Evolutionary conservation across 1,140 invertebrate species (phyloP).

Genomic region (Thalassaphorura encarpata): DNA sequence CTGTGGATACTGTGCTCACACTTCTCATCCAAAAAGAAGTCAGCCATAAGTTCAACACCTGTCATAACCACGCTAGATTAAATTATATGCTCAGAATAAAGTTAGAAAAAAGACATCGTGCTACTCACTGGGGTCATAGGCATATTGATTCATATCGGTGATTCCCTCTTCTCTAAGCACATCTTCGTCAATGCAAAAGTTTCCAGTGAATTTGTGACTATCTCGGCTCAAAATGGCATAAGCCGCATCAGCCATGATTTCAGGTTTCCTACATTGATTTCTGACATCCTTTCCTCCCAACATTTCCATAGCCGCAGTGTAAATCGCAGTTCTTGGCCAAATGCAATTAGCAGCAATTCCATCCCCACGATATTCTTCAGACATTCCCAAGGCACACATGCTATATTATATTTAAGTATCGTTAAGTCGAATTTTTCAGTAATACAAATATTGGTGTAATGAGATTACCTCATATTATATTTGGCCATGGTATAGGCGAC

Average conservation of each 20-base stretch:
- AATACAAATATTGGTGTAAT: too few species aligned
- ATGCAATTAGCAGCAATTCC: slow-evolving; percentile 92
- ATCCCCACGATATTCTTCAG: slow-evolving; percentile 73
- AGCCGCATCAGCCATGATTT: slow-evolving; percentile 92
- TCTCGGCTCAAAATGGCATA: slow-evolving; percentile 78
- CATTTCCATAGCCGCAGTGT: slow-evolving; percentile 96
- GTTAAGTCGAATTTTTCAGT: too few species aligned
- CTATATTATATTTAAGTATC: too few species aligned
- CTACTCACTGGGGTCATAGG: slow-evolving; percentile 59
- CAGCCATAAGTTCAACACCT: slow-evolving; percentile 59
- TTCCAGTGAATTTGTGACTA: slow-evolving; percentile 65
- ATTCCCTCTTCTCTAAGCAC: slow-evolving; percentile 69
- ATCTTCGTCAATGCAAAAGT: slow-evolving; percentile 92
- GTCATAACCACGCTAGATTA: background rate
- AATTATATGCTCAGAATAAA: background rate
- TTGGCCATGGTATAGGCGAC: slow-evolving; percentile 69
- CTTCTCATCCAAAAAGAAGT: slow-evolving; percentile 78
- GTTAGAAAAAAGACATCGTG: background rate
- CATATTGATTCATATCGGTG: slow-evolving; percentile 76
- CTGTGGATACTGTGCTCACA: slow-evolving; percentile 23
- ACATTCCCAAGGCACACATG: slow-evolving; percentile 94
- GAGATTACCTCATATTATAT: slow-evolving; percentile 99
- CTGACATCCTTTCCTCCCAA: slow-evolving; percentile 47
- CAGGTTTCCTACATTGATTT: slow-evolving; percentile 63
- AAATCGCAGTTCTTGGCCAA: slow-evolving; percentile 84